Conservation (phyloP, 2,113 vertebrate species). For the Periophthalmus modestus region DNA sequence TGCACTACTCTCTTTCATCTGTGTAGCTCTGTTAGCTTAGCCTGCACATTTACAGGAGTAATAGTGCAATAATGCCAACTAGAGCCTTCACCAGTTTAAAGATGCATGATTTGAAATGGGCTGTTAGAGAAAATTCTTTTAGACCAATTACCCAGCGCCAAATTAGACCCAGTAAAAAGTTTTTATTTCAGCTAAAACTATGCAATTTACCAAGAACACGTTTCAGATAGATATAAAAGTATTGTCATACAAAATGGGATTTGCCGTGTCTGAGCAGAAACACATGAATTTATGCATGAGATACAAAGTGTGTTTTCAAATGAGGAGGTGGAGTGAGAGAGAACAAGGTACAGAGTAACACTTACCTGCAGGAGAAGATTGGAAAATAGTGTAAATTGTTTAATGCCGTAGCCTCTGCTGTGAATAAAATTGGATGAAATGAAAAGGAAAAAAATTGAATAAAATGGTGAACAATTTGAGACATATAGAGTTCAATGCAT, state of each 20-base stretch:
- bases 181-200: not conserved
- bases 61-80: slow-evolving; percentile 10
- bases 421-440: not conserved
- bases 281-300: slow-evolving; percentile 6
- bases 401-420: not conserved
- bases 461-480: not conserved
- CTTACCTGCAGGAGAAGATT: not conserved
- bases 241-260: not conserved
- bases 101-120: not conserved
- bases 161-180: not conserved
- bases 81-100: not conserved
- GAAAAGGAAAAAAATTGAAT: not conserved
- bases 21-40: not conserved
- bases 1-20: slow-evolving; percentile 8
- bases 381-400: not conserved
- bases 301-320: not conserved
- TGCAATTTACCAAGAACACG: not conserved
- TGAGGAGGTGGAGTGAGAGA: not conserved
- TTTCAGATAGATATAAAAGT: not conserved
- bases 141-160: not conserved
- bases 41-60: slow-evolving; percentile 18
- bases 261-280: not conserved
- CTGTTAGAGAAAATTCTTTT: not conserved
- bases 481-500: not conserved
- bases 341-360: not conserved